Evolutionary conservation across 2,888 invertebrate genomes (phyloP).

Genomic region (Agrypnus murinus): DNA sequence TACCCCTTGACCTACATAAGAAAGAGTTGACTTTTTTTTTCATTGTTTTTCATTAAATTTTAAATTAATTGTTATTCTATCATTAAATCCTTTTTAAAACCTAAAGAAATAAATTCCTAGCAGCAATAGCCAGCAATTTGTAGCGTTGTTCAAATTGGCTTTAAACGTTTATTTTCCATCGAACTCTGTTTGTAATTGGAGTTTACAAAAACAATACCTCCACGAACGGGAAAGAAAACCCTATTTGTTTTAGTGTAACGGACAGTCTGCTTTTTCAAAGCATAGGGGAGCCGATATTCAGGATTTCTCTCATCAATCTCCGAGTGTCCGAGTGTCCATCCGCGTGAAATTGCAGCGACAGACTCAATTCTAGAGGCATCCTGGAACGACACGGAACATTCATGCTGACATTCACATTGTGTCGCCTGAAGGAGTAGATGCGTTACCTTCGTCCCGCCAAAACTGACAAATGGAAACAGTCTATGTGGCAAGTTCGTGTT

Average conservation of each 20-base stretch:
- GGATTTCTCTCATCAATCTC: conserved; percentile 42
- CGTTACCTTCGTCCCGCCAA: conserved; percentile 22
- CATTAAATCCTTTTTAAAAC: too few species aligned
- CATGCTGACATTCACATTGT: conserved; percentile 44
- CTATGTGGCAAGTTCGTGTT: conserved; percentile 22
- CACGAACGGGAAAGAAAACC: conserved; percentile 6
- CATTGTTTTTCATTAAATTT: too few species aligned
- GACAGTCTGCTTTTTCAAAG: conserved; percentile 7
- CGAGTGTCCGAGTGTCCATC: conserved; percentile 44
- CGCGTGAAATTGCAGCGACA: conserved; percentile 48
- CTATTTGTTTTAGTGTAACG: conserved; percentile 16
- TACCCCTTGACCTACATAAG: not conserved
- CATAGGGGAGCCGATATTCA: conserved; percentile 17
- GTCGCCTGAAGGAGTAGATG: conserved; percentile 16
- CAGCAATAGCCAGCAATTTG: too few species aligned
- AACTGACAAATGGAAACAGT: conserved; percentile 34
- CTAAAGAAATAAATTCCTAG: too few species aligned
- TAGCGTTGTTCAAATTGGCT: not conserved
- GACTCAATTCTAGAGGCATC: conserved; percentile 46
- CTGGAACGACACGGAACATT: conserved; percentile 42
- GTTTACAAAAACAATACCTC: not conserved
- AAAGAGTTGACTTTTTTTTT: too few species aligned
- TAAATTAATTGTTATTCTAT: too few species aligned
- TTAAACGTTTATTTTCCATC: not conserved
- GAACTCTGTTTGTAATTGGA: not conserved